Percentiles rank a stretch among this genome's conserved stretches.
Conservation (phyloP, 53 echinoderm and acorn worm species). For the Patiria pectinifera region DNA sequence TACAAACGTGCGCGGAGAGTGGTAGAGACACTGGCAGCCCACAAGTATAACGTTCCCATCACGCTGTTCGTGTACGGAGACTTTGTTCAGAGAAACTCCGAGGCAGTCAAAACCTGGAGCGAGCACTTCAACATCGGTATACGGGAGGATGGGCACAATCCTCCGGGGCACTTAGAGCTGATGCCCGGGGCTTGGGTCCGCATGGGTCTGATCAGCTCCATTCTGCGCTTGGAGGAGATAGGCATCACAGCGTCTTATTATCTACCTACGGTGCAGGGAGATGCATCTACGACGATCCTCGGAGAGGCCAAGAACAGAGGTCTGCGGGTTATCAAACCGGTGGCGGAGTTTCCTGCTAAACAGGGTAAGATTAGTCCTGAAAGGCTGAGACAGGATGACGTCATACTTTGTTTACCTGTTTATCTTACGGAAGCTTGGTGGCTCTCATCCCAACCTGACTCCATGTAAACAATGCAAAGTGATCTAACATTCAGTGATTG, state of each 20-base stretch:
- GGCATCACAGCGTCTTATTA: constrained; percentile 51
- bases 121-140: constrained; percentile 57
- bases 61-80: constrained; percentile 73
- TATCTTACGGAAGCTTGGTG: no score
- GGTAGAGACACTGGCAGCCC: constrained; percentile 54
- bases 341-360: constrained; percentile 52
- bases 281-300: neutral
- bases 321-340: constrained; percentile 53
- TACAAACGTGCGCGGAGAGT: constrained; percentile 52
- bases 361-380: constrained; percentile 30
- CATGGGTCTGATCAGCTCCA: constrained; percentile 57
- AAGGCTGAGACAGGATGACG: no score
- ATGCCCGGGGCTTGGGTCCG: constrained; percentile 58
- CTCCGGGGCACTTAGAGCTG: constrained; percentile 41
- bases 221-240: constrained; percentile 48
- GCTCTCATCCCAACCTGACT: no score
- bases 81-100: constrained; percentile 57
- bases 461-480: no score
- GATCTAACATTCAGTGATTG: no score
- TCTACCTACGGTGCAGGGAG: constrained; percentile 30
- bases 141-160: constrained; percentile 58
- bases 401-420: no score
- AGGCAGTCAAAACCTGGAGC: constrained; percentile 56
- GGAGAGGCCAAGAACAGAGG: constrained; percentile 20
- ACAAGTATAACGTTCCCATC: constrained; percentile 44